Percentiles rank a stretch among this genome's conserved stretches.
Conservation (phyloP, 2,113 vertebrate genomes). For the Pterocles gutturalis region DNA sequence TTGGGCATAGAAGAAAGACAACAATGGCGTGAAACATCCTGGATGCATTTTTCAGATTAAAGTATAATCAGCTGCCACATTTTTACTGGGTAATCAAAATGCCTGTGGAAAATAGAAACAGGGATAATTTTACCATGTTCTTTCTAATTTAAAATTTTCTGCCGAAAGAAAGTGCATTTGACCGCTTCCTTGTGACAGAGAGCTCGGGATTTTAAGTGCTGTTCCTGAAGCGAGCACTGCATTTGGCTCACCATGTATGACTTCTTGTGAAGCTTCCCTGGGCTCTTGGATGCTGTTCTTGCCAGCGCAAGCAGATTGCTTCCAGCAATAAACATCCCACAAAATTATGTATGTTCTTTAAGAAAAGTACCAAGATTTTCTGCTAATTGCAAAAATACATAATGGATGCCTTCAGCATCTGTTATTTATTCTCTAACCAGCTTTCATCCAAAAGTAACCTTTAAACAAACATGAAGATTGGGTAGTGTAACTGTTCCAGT, state of each 20-base stretch:
- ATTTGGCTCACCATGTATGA: constrained; percentile 68
- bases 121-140: neutral
- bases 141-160: constrained; percentile 37
- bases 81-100: neutral
- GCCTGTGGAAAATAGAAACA: neutral
- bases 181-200: neutral
- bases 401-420: constrained; percentile 78
- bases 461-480: constrained; percentile 77
- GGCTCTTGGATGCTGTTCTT: constrained; percentile 47
- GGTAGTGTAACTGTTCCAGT: constrained; percentile 69
- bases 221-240: constrained; percentile 48
- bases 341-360: constrained; percentile 79
- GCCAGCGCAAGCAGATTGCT: constrained; percentile 46
- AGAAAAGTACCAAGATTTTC: constrained; percentile 77
- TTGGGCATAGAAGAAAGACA: neutral
- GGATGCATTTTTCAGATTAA: neutral
- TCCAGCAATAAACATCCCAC: constrained; percentile 75
- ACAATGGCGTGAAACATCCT: neutral
- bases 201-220: constrained; percentile 1
- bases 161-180: neutral
- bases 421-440: constrained; percentile 75
- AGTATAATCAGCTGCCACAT: neutral
- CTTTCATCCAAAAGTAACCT: constrained; percentile 80
- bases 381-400: constrained; percentile 83
- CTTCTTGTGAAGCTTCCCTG: constrained; percentile 50